Conservation (phyloP, 2,888 invertebrate genomes). For the Pecten maximus region DNA sequence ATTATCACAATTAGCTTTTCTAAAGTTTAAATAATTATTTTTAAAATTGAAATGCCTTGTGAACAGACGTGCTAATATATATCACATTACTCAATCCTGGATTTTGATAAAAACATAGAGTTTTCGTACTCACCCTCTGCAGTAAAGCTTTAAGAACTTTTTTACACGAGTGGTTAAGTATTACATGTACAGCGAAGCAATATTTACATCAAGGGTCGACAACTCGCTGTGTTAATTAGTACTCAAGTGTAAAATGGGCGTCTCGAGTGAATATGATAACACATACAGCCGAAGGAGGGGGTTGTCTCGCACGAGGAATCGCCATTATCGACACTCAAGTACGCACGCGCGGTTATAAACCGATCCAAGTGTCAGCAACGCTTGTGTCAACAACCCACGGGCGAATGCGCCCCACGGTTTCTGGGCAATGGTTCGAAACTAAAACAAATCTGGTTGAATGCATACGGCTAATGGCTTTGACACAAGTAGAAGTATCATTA, state of each 20-base stretch:
- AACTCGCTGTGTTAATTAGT: neutral
- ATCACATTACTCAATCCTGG: neutral
- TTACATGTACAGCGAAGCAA: neutral
- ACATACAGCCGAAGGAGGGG: neutral
- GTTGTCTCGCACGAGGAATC: neutral
- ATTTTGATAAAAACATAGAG: neutral
- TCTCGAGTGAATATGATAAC: neutral
- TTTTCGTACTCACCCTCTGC: neutral
- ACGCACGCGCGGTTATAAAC: neutral
- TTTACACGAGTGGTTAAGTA: neutral
- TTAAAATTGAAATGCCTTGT: neutral
- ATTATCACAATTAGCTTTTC: too few relatives aligned
- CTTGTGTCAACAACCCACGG: conserved; percentile 8
- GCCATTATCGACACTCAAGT: neutral
- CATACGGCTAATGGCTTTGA: neutral
- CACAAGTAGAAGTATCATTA: neutral
- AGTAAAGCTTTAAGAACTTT: neutral
- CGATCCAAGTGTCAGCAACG: neutral
- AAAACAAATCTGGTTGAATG: neutral
- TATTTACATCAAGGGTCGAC: conserved; percentile 8
- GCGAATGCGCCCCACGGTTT: neutral
- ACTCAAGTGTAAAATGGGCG: neutral
- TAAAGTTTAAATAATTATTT: too few relatives aligned
- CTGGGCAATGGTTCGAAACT: conserved; percentile 26
- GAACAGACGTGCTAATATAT: neutral